Evolutionary conservation across 1,140 invertebrate species (phyloP), one percentile per base, ranked within the genome.

Genomic region (Drosophila nannoptera): DNA sequence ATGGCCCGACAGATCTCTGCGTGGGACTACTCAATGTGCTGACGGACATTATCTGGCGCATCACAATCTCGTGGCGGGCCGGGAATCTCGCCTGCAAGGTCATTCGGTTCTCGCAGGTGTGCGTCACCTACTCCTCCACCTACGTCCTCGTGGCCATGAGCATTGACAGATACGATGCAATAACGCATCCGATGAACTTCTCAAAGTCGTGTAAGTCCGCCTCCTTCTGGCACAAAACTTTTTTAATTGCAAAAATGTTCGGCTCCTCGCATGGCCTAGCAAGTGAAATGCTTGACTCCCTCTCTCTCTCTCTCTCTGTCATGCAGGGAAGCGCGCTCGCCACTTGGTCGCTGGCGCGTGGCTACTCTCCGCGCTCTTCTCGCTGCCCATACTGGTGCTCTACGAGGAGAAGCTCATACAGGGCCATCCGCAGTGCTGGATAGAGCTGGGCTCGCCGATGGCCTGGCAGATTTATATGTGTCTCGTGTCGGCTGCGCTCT

Each of bases 161-260:
- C 78, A 96, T 98, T 73, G 97, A 99, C 90, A 92, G 97, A 80
- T 97, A 97, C 82, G 96, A 98, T 87, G 97, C 97, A 71, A 98
- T 99, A 81, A 97, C 96, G 6, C 94, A 97, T 90, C 97, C 97
- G 0, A 96, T 99, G 95, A 97, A 97, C 90, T 97, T 97, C 90
- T 96, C 95, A 22, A 94, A 95, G 87, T 96, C 96, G 81, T 97
- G 96, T 97, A 91, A 96, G 96, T 96, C 3, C 22, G 1, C 3
- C 22, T 22, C 22, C 22, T 22, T 88, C 16, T 65, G 32, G 29
- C 9, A 6, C 45, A 32, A 86, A 83, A 84, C 69, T 83, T 83
- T 80, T 74, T 61, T 86, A 86, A 84, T 84, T 84, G 77, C 45
- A 60, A 86, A 84, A 81, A 65, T 14, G 36, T 64, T 76, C 64